These are phyloP conservation scores for Chirona hameri DNA, from an alignment of 2,888 invertebrate species.

Conservation along the genomic window DNA sequence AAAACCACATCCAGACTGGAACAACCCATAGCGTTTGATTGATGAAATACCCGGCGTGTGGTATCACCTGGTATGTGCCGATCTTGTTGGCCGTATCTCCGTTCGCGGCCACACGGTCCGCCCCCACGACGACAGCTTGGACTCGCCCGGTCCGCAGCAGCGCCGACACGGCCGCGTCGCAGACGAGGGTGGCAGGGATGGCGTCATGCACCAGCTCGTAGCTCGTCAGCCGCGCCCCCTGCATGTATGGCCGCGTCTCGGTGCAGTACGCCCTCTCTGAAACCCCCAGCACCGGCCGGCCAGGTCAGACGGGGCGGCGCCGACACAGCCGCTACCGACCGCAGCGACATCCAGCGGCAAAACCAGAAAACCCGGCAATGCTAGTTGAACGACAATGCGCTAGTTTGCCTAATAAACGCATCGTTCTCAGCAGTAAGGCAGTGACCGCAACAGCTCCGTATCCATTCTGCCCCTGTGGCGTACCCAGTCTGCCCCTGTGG, in stretches of 20 bases:
- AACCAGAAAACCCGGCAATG: too few relatives aligned
- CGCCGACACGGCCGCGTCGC: constrained; percentile 92
- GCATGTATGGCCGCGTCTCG: constrained; percentile 97
- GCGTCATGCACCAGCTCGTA: constrained; percentile 89
- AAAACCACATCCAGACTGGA: too few relatives aligned
- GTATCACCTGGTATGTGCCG: constrained; percentile 76
- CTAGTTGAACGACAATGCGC: too few relatives aligned
- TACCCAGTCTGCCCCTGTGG: too few relatives aligned
- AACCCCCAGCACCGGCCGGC: too few relatives aligned
- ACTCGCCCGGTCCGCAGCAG: constrained; percentile 79
- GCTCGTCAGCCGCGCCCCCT: constrained; percentile 91
- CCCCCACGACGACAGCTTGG: constrained; percentile 92
- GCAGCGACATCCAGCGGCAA: too few relatives aligned
- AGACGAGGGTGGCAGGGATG: constrained; percentile 78
- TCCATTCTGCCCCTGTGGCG: too few relatives aligned
- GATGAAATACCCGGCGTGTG: too few relatives aligned
- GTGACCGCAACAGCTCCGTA: too few relatives aligned
- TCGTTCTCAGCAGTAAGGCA: too few relatives aligned
- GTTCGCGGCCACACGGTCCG: constrained; percentile 91
- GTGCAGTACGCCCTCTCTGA: constrained; percentile 88
- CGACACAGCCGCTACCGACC: not conserved
- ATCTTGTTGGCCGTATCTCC: constrained; percentile 99
- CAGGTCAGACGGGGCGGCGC: not conserved
- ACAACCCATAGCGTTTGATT: too few relatives aligned
- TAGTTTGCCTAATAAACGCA: too few relatives aligned